Conservation (phyloP, 1,140 invertebrate species). For the Ceratina calcarata region DNA sequence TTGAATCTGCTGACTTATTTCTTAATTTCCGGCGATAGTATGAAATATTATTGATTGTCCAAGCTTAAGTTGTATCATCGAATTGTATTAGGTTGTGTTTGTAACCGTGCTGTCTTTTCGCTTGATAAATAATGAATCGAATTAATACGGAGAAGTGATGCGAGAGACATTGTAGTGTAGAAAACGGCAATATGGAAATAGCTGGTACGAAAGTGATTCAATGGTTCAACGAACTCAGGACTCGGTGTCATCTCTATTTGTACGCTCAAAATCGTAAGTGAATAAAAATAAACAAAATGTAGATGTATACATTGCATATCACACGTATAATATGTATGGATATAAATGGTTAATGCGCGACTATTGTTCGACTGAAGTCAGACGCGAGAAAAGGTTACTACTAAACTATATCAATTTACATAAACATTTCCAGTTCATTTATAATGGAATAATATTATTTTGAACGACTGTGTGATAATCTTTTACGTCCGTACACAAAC, state of each 20-base stretch:
- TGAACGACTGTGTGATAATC: no score
- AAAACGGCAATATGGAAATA: conserved; percentile 67
- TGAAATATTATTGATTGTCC: neutral
- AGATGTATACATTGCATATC: neutral
- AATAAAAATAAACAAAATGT: neutral
- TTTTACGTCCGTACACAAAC: no score
- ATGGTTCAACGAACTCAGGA: conserved; percentile 74
- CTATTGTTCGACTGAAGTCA: no score
- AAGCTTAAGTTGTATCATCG: conserved; percentile 8
- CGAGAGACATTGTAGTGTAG: conserved; percentile 20
- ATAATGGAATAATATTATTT: no score
- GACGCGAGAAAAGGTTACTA: no score
- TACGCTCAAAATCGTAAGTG: conserved; percentile 71
- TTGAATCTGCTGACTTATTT: neutral
- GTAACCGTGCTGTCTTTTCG: conserved; percentile 18
- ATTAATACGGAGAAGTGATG: conserved; percentile 14
- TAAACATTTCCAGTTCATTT: no score
- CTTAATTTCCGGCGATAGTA: neutral
- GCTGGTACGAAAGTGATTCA: conserved; percentile 66
- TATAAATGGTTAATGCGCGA: no score
- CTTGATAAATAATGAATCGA: conserved; percentile 30
- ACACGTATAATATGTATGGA: neutral
- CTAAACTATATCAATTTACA: no score
- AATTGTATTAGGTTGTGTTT: neutral
- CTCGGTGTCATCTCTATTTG: conserved; percentile 68